Conservation (phyloP, 2,797 vertebrate genomes). For the Myotis findleyi region DNA sequence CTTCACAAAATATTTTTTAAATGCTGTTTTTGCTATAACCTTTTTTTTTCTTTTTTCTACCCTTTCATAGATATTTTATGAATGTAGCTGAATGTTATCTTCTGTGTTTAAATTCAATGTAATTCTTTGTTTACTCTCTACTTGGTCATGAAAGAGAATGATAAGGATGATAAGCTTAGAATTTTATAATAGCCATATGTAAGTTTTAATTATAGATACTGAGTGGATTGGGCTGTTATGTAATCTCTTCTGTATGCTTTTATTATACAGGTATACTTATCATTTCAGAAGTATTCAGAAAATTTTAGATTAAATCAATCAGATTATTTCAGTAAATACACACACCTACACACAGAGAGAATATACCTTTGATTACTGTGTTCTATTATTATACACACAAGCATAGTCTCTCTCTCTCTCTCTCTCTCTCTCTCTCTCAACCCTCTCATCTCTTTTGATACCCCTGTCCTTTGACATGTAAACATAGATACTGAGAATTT, state of each 20-base stretch:
- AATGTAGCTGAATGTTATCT: not conserved
- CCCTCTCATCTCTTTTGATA: not conserved
- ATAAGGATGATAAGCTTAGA: not conserved
- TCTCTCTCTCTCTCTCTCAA: not conserved
- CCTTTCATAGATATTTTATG: constrained; percentile 14
- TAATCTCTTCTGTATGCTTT: constrained; percentile 5
- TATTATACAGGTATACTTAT: not conserved
- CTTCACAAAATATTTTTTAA: not conserved
- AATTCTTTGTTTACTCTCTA: not conserved
- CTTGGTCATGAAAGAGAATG: not conserved
- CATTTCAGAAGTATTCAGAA: constrained; percentile 48
- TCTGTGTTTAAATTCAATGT: not conserved
- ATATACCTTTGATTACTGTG: not conserved
- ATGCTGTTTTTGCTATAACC: not conserved
- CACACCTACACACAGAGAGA: not conserved
- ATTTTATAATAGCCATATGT: constrained; percentile 24
- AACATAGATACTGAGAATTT: not conserved
- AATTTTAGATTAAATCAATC: constrained; percentile 51
- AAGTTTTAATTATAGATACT: constrained; percentile 46
- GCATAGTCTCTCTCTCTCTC: not conserved
- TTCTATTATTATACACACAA: not conserved
- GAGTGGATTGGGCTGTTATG: not conserved
- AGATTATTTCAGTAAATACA: constrained; percentile 9
- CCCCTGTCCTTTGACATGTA: not conserved
- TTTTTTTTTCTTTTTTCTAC: not conserved